phyloP scores from a whole-genome alignment of 30 jellyfish, hydroid and myxozoan genomes.

The Pelagia noctiluca region DNA sequence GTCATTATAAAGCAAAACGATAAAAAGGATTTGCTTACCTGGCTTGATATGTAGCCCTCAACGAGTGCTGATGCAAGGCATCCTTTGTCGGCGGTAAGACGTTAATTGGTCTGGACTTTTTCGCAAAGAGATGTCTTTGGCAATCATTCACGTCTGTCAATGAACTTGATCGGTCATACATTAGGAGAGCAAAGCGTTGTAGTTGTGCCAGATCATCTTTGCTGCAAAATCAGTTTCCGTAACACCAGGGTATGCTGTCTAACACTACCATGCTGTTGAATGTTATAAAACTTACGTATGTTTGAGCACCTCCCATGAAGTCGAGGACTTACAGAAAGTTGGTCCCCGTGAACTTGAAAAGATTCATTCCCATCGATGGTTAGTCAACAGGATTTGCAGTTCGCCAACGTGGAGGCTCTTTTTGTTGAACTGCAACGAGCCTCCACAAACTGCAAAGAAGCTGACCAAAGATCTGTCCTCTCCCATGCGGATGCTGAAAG shows the following conservation, averaged over 20 bases:
- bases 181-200: constrained; percentile 34
- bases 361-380: no score
- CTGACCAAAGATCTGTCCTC: no score
- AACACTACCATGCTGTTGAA: constrained; percentile 30
- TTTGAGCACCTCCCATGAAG: no score
- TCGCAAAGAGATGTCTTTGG: constrained; percentile 48
- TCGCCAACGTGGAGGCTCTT: no score
- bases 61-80: constrained; percentile 53
- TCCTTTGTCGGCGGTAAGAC: constrained; percentile 64
- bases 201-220: constrained; percentile 17
- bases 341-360: no score
- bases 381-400: no score
- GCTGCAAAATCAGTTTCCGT: neutral
- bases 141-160: constrained; percentile 30
- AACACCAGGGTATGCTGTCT: constrained; percentile 45
- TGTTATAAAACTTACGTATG: no score
- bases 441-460: no score
- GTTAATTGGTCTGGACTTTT: constrained; percentile 42
- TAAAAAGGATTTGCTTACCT: constrained; percentile 37
- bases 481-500: no score
- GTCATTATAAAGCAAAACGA: neutral
- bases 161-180: constrained; percentile 56
- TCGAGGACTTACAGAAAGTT: no score
- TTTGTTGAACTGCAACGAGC: no score
- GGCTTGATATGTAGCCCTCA: constrained; percentile 62